Evolutionary conservation across 1,140 invertebrate species (phyloP), one percentile per base, ranked within the genome.

Genomic region (Rhyzopertha dominica): DNA sequence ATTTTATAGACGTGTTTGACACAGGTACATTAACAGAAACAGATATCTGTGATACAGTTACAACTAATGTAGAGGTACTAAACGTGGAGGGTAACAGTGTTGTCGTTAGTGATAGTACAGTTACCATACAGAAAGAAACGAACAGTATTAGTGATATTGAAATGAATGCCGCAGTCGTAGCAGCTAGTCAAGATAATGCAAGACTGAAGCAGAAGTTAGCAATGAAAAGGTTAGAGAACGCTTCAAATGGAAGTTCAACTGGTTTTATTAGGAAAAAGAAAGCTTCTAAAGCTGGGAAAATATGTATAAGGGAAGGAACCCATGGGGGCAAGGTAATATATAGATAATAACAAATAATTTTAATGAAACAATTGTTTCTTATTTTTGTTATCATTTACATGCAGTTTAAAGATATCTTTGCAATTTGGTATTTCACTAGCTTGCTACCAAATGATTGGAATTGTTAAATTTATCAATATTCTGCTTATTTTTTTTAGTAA

Each of bases 301-400:
- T n/a, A n/a, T n/a, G n/a, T n/a, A n/a, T n/a, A n/a, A n/a, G n/a
- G n/a, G n/a, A n/a, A n/a, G n/a, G n/a, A n/a, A n/a, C n/a, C n/a
- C n/a, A n/a, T n/a, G n/a, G n/a, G n/a, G n/a, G n/a, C n/a, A n/a
- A n/a, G n/a, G n/a, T n/a, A n/a, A n/a, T n/a, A n/a, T n/a, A n/a
- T n/a, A n/a, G n/a, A n/a, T n/a, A n/a, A n/a, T 47, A n/a, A 34
- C 31, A 18, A 26, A 36, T 35, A 34, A 48, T 19, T 18, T 38
- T 23, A 14, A 31, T 28, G 35, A 30, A 20, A 29, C 39, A 30
- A 25, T 10, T 25, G 31, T 36, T 19, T 31, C 30, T 45, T n/a
- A 5, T 9, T 12, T 24, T 28, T 46, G 25, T 31, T 12, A 18
- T 13, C 14, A 40, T 24, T 24, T 39, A 19, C 34, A 22, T 40